Percentiles rank a stretch among this genome's conserved stretches.
phyloP scores from a whole-genome alignment of 1,140 invertebrate species.

The Aphaenogaster floridana region DNA sequence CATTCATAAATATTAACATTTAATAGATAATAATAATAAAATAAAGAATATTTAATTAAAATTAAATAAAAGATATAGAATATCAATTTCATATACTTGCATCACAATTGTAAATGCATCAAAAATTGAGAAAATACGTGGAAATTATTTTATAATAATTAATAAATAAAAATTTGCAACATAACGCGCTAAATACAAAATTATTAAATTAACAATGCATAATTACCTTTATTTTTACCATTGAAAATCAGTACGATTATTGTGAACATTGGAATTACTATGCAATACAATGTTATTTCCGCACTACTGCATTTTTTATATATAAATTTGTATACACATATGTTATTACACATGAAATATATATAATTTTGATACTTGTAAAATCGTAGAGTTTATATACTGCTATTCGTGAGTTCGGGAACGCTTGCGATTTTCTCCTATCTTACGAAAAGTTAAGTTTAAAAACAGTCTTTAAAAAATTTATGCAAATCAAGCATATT shows the following conservation, averaged over 20 bases:
- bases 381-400: not conserved
- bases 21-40: not conserved
- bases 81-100: not conserved
- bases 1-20: not conserved
- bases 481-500: too few species aligned
- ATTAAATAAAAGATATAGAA: not conserved
- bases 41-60: not conserved
- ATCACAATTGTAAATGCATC: not conserved
- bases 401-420: too few species aligned
- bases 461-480: too few species aligned
- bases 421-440: too few species aligned
- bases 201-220: not conserved
- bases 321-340: not conserved
- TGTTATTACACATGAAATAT: not conserved
- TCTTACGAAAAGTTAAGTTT: too few species aligned
- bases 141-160: constrained; percentile 5
- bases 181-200: not conserved
- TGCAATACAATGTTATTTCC: not conserved
- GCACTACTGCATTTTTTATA: not conserved
- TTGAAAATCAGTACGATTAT: not conserved
- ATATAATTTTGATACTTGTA: not conserved
- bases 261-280: not conserved
- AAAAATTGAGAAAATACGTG: not conserved
- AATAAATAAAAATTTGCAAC: not conserved
- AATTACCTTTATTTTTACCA: not conserved